Evolutionary conservation across 2,113 vertebrate genomes (phyloP), one percentile per base, ranked within the genome.

Genomic region (Terrapene triunguis): DNA sequence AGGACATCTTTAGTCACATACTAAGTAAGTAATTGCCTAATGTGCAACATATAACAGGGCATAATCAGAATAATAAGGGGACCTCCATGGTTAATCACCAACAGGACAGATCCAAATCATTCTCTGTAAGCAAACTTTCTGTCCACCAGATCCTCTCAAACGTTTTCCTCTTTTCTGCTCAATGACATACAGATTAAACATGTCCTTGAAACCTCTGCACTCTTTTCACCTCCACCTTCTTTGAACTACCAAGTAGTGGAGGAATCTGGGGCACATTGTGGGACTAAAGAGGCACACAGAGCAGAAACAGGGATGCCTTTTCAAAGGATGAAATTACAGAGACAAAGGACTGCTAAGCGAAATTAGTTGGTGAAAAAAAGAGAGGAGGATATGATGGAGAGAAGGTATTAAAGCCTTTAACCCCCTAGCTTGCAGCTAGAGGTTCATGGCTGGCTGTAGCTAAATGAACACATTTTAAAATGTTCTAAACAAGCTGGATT

Each of bases 71-170:
- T 21, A 62, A 44, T 1, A 42, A 35, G 0, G 78, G 35, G 32
- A 3, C 2, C 6, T 13, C 55, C 6, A n/a, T 1, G 27, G 44
- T 7, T 1, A 24, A 25, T 6, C 81, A 57, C 55, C 55, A 57
- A 7, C 25, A 1, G 32, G 0, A 10, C 0, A 10, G n/a, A 72
- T 21, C 29, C 4, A 4, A 1, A 10, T 25, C 4, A 0, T 69
- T 6, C 44, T 47, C 44, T 78, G 14, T 32, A 17, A 2, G 50
- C 32, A 4, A 2, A 38, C 27, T 6, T 0, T 9, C 57, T 32
- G 1, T 1, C 5, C 1, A 25, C 54, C 2, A 9, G 25, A 47
- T 29, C 55, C 82, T 21, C 4, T 59, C 59, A 1, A 38, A 3
- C 5, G 50, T 50, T 2, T 22, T 76, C 29, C n/a, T 0, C 10